Conservation (phyloP, 1,140 invertebrate species). For the Monochamus saltuarius region DNA sequence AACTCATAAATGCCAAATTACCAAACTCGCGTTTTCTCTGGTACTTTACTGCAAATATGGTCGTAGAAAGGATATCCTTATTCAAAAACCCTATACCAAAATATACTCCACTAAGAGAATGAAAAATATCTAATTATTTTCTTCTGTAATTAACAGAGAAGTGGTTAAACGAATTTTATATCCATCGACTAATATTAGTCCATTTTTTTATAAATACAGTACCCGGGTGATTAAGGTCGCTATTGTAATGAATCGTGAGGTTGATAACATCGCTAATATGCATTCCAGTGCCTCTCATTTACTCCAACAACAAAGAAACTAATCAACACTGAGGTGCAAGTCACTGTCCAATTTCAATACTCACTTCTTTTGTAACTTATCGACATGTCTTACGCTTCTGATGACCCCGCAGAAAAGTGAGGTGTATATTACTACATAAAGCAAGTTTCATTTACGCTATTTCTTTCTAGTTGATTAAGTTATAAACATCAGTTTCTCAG, state of each 20-base stretch:
- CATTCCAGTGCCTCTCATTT: constrained; percentile 27
- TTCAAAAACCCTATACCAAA: no score
- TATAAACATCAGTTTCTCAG: background rate
- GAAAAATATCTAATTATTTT: no score
- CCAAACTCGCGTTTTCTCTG: no score
- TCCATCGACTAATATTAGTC: no score
- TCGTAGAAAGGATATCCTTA: no score
- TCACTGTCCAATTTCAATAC: constrained; percentile 24
- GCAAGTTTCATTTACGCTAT: background rate
- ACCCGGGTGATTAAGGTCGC: constrained; percentile 3
- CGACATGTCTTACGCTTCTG: constrained; percentile 3
- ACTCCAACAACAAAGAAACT: constrained; percentile 29
- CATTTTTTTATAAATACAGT: background rate
- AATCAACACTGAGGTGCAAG: constrained; percentile 29
- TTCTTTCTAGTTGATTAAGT: background rate
- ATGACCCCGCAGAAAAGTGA: background rate
- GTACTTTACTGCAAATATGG: no score
- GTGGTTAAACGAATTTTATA: no score
- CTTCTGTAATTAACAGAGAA: no score
- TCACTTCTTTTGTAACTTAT: constrained; percentile 1
- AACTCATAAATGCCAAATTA: no score
- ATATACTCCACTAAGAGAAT: no score
- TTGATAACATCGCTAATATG: constrained; percentile 12
- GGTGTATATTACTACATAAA: constrained; percentile 3
- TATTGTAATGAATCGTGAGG: background rate